These are phyloP conservation scores for Marmota monax DNA, from an alignment of 2,113 vertebrate genomes.

Conservation along the genomic window DNA sequence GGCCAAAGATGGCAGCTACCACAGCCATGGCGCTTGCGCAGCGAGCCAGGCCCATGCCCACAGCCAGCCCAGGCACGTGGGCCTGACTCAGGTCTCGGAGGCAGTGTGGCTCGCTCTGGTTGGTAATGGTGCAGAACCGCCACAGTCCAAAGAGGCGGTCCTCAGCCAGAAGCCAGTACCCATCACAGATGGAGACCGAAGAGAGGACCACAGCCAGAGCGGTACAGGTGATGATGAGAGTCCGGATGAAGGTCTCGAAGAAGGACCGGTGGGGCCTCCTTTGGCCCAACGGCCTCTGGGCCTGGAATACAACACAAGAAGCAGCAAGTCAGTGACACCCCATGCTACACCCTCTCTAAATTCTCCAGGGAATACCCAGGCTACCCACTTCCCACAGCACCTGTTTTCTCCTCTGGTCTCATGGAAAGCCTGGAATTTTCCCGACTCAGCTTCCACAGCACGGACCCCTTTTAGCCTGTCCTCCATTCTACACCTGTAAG, in stretches of 20 bases:
- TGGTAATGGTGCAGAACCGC: constrained; percentile 87
- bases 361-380: not conserved
- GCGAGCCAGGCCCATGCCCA: constrained; percentile 85
- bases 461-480: not conserved
- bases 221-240: constrained; percentile 88
- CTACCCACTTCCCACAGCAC: not conserved
- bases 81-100: constrained; percentile 85
- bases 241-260: constrained; percentile 88
- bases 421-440: not conserved
- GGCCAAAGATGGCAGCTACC: constrained; percentile 90
- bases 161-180: constrained; percentile 88
- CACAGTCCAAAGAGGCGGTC: constrained; percentile 89
- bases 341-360: fast-evolving
- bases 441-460: not conserved
- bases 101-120: constrained; percentile 78
- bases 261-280: constrained; percentile 81
- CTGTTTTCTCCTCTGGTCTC: not conserved
- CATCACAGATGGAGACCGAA: constrained; percentile 90
- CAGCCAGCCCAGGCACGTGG: constrained; percentile 81
- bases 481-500: not conserved
- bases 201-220: constrained; percentile 89
- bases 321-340: not conserved
- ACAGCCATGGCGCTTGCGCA: constrained; percentile 86
- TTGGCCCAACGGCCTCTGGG: constrained; percentile 64
- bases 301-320: constrained; percentile 77